Percentiles rank a stretch among this genome's conserved stretches.
Conservation (phyloP, 2,113 vertebrate species). For the Bambusicola thoracicus region DNA sequence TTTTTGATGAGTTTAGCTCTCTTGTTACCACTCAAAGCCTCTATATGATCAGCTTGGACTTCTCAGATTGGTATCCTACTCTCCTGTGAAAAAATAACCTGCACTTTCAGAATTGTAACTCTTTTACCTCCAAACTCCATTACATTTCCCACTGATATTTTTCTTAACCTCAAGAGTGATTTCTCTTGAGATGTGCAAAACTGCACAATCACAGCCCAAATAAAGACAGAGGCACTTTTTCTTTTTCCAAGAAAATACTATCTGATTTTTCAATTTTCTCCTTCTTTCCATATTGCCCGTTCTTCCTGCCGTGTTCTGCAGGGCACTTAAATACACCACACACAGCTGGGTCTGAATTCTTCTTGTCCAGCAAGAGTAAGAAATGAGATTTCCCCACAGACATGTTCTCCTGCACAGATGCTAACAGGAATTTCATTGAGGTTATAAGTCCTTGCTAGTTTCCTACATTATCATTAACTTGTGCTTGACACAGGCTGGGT, state of each 20-base stretch:
- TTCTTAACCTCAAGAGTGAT: constrained; percentile 18
- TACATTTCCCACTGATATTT: constrained; percentile 7
- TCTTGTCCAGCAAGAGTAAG: neutral
- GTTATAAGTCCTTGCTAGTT: neutral
- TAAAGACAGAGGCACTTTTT: neutral
- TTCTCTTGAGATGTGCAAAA: constrained; percentile 17
- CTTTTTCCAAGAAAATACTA: neutral
- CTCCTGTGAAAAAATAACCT: constrained; percentile 1
- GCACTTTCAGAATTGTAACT: constrained; percentile 19
- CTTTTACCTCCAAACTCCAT: constrained; percentile 5
- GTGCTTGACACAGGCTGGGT: neutral
- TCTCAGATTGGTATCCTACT: constrained; percentile 6
- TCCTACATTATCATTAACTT: constrained; percentile 18
- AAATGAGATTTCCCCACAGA: constrained; percentile 32
- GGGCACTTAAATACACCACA: neutral
- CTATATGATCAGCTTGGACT: constrained; percentile 12
- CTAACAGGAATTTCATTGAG: constrained; percentile 19
- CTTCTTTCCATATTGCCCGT: neutral
- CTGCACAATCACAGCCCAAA: neutral
- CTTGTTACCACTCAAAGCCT: neutral
- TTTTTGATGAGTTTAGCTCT: neutral
- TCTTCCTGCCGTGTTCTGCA: neutral
- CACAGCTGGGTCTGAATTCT: neutral
- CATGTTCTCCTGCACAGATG: neutral
- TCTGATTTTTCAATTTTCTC: neutral